These are phyloP conservation scores for Drosophila asahinai DNA, from an alignment of 1,140 invertebrate genomes.

Conservation along the genomic window DNA sequence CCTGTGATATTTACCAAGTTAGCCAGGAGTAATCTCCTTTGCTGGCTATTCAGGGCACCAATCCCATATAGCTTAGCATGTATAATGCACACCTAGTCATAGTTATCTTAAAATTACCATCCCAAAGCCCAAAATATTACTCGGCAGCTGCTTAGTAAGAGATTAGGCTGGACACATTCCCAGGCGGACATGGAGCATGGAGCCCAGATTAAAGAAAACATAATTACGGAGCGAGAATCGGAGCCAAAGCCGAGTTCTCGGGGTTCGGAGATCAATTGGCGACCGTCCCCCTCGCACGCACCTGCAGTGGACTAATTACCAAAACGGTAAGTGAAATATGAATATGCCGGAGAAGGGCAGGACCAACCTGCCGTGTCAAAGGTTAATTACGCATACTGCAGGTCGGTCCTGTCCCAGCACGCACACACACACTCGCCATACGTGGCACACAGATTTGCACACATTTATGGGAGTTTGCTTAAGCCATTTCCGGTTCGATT, in stretches of 20 bases:
- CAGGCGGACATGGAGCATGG: background rate
- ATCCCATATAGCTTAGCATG: background rate
- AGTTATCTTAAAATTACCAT: conserved; percentile 41
- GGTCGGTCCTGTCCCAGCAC: conserved; percentile 51
- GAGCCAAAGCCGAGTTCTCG: conserved; percentile 4
- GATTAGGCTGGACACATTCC: conserved; percentile 12
- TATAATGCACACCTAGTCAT: conserved; percentile 23
- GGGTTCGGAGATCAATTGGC: conserved; percentile 71
- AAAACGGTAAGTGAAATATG: conserved; percentile 76
- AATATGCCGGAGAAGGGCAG: conserved; percentile 49
- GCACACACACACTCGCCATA: conserved; percentile 33
- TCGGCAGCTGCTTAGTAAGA: conserved; percentile 16
- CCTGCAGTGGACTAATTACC: conserved; percentile 72
- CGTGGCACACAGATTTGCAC: conserved; percentile 8
- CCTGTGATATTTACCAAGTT: background rate
- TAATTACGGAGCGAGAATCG: conserved; percentile 37
- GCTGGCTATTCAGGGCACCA: conserved; percentile 5
- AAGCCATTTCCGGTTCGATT: conserved; percentile 82
- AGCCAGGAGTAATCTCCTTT: background rate
- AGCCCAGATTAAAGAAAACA: conserved; percentile 44
- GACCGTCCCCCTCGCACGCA: conserved; percentile 30
- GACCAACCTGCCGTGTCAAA: conserved; percentile 62
- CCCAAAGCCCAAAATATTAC: conserved; percentile 5
- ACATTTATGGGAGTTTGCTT: conserved; percentile 50
- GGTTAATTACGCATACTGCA: conserved; percentile 83